Conservation (phyloP, 1,140 invertebrate genomes). For the Camponotus vicinus region DNA sequence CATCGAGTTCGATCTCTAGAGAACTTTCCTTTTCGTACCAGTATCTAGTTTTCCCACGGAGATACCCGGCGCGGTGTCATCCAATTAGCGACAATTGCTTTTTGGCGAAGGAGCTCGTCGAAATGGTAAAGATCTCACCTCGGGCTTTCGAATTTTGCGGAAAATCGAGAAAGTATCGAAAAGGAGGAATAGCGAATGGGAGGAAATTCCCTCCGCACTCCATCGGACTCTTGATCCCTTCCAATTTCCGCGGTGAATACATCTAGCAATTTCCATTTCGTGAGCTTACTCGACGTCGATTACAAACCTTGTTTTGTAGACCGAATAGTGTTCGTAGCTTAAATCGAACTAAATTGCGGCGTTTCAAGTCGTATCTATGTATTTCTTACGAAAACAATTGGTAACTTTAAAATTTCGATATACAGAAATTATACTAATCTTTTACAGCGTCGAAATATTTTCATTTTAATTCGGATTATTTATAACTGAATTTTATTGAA, state of each 20-base stretch:
- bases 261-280: conserved; percentile 59
- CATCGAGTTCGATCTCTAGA: conserved; percentile 38
- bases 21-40: conserved; percentile 4
- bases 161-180: conserved; percentile 51
- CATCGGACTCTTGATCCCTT: conserved; percentile 52
- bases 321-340: not conserved
- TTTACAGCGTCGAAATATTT: not conserved
- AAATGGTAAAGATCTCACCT: conserved; percentile 57
- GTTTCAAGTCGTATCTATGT: not conserved
- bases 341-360: conserved; percentile 21
- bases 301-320: conserved; percentile 45
- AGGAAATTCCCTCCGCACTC: conserved; percentile 36
- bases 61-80: conserved; percentile 52
- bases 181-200: conserved; percentile 32
- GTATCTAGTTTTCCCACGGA: conserved; percentile 22
- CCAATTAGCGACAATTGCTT: conserved; percentile 74
- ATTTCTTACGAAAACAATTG: not conserved
- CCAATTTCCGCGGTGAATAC: conserved; percentile 60
- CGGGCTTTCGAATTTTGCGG: conserved; percentile 58
- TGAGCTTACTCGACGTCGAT: conserved; percentile 28
- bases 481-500: not conserved
- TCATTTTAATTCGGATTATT: not conserved
- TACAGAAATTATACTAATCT: not conserved
- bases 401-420: too few relatives aligned
- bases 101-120: conserved; percentile 52